Evolutionary conservation across 2,113 vertebrate species (phyloP).

Genomic region (Varanus komodoensis): DNA sequence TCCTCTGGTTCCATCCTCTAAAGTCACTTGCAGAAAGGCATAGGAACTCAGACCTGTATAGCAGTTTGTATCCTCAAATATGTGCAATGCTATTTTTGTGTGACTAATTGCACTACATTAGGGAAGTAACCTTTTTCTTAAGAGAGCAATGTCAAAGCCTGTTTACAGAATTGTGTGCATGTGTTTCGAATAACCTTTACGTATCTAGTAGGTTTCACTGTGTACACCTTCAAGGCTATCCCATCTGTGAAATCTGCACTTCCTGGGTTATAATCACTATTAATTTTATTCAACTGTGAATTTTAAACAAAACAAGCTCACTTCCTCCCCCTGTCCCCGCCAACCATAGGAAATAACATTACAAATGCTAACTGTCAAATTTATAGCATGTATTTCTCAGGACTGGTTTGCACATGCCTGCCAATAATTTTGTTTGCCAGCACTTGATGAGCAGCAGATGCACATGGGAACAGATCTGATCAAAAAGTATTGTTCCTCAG

Average conservation of each 20-base stretch:
- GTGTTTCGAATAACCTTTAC: neutral
- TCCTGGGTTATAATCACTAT: neutral
- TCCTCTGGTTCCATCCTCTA: conserved; percentile 30
- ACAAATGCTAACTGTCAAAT: neutral
- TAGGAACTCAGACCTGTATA: neutral
- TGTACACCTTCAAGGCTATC: neutral
- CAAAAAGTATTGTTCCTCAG: neutral
- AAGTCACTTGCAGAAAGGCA: conserved; percentile 30
- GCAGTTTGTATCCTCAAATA: neutral
- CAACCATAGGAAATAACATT: neutral
- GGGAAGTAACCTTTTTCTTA: conserved; percentile 1
- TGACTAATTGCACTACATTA: conserved; percentile 19
- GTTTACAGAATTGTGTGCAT: neutral
- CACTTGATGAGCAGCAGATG: neutral
- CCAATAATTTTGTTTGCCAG: neutral
- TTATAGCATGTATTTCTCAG: neutral
- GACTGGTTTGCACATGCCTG: neutral
- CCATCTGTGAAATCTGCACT: neutral
- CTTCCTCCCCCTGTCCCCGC: no score
- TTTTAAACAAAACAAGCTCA: neutral
- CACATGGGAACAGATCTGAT: neutral
- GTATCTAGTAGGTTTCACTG: neutral
- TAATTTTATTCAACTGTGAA: neutral
- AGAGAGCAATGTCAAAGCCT: conserved; percentile 5
- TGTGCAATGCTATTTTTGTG: conserved; percentile 14